phyloP scores from a whole-genome alignment of 2,797 vertebrate genomes.

The Enteromius treurensis region DNA sequence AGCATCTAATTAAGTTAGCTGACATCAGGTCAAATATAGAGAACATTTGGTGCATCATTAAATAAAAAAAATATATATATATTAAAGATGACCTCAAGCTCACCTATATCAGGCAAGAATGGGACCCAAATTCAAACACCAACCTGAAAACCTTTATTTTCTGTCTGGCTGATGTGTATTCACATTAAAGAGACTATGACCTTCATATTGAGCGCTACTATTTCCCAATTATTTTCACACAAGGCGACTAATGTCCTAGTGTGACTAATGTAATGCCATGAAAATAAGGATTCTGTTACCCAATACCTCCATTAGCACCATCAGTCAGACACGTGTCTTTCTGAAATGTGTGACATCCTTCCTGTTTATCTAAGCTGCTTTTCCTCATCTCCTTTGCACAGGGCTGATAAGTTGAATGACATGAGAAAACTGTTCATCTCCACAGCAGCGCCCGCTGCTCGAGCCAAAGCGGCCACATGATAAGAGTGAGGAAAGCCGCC shows the following conservation, averaged over 20 bases:
- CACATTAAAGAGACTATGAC: background rate
- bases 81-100: too few species aligned
- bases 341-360: conserved; percentile 52
- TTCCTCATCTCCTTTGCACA: conserved; percentile 50
- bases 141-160: background rate
- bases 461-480: conserved; percentile 50
- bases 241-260: background rate
- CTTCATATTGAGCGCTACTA: background rate
- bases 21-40: too few species aligned
- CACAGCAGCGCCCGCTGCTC: conserved; percentile 31
- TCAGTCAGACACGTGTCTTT: conserved; percentile 50
- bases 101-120: too few species aligned
- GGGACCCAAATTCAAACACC: too few species aligned
- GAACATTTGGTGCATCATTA: too few species aligned
- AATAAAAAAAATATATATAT: too few species aligned
- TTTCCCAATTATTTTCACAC: background rate
- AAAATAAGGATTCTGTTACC: conserved; percentile 23
- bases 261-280: background rate
- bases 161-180: background rate
- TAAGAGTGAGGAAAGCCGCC: conserved; percentile 49
- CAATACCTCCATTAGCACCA: conserved; percentile 36
- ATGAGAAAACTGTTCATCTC: conserved; percentile 50
- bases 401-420: conserved; percentile 59
- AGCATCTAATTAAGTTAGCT: too few species aligned
- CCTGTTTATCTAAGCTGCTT: conserved; percentile 63